These are phyloP conservation scores for Catharus fuscescens DNA, from an alignment of 2,113 vertebrate genomes.

Conservation along the genomic window DNA sequence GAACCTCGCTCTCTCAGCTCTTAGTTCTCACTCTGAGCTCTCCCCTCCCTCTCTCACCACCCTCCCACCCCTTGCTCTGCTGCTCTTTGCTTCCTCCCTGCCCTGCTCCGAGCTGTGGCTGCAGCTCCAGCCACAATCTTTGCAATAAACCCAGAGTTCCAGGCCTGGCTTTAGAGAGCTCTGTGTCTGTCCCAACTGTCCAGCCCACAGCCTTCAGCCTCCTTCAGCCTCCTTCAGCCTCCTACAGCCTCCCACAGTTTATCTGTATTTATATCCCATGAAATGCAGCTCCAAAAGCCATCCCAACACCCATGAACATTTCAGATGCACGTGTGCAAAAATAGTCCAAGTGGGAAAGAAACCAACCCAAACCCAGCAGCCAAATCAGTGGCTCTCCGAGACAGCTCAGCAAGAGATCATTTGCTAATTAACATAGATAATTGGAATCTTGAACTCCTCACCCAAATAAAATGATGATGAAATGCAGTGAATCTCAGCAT, in stretches of 20 bases:
- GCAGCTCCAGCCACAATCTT: too few species aligned
- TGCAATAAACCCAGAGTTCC: too few species aligned
- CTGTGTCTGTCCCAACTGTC: too few species aligned
- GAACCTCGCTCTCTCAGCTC: too few species aligned
- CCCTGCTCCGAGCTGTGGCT: too few species aligned
- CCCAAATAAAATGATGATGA: background rate
- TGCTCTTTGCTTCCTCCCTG: too few species aligned
- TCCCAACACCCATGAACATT: fast-evolving
- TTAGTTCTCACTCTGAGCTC: too few species aligned
- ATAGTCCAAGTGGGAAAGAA: background rate
- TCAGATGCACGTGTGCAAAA: background rate
- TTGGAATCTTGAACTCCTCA: background rate
- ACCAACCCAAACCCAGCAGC: background rate
- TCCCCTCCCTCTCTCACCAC: too few species aligned
- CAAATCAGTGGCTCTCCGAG: background rate
- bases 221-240: too few species aligned
- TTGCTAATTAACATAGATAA: background rate
- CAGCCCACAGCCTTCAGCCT: too few species aligned
- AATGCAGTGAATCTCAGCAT: fast-evolving
- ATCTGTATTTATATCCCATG: fast-evolving
- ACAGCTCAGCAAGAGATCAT: background rate
- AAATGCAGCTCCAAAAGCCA: background rate
- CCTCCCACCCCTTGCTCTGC: too few species aligned
- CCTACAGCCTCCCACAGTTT: background rate
- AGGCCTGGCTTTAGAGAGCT: too few species aligned